These are phyloP conservation scores for Aphis gossypii DNA, from an alignment of 1,140 invertebrate species.

Conservation along the genomic window DNA sequence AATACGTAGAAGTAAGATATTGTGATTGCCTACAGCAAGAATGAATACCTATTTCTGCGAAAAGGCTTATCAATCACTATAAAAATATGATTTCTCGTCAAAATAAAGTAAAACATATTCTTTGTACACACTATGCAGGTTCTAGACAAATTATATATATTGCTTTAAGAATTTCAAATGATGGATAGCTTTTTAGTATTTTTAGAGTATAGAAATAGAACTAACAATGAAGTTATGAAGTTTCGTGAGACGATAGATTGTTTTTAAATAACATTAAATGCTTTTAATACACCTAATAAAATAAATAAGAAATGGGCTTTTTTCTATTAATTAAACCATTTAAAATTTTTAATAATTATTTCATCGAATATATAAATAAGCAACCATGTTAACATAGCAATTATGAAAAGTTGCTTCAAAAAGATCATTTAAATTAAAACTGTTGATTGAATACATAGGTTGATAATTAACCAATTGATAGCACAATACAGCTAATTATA, in stretches of 20 bases:
- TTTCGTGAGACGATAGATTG: neutral
- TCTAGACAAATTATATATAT: neutral
- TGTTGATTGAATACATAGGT: no score
- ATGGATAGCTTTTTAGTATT: neutral
- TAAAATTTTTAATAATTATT: neutral
- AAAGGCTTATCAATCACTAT: neutral
- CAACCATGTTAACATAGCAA: no score
- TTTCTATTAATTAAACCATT: neutral
- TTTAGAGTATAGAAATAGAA: neutral
- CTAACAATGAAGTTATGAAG: neutral
- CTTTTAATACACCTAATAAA: neutral
- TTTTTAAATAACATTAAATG: neutral
- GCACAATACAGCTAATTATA: neutral
- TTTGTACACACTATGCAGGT: neutral
- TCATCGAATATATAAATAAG: neutral
- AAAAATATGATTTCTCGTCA: neutral
- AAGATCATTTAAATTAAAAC: no score
- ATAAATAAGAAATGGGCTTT: neutral
- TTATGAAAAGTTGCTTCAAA: neutral
- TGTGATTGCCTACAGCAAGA: neutral
- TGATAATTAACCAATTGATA: neutral
- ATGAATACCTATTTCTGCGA: neutral
- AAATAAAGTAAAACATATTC: constrained; percentile 1
- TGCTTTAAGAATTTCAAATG: neutral
- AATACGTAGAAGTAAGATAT: neutral